phyloP scores from a whole-genome alignment of 37 sponge, comb jelly and placozoan species.

The Axinella damicornis region DNA sequence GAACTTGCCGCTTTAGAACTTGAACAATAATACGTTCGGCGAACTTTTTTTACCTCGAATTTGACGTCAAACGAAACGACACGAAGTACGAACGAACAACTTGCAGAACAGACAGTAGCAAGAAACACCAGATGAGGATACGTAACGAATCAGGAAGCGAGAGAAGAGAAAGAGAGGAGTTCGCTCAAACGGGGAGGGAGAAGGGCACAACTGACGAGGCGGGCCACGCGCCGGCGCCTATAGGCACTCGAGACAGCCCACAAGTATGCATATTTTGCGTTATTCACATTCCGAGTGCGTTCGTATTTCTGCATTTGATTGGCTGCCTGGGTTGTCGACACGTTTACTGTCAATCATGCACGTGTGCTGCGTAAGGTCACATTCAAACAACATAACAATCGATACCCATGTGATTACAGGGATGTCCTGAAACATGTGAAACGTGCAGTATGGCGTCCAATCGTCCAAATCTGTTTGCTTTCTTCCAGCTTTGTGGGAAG shows the following conservation, averaged over 20 bases:
- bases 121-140: not conserved
- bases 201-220: too few species aligned
- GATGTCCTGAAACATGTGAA: not conserved
- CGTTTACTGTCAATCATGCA: not conserved
- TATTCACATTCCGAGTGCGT: not conserved
- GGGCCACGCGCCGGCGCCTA: too few species aligned
- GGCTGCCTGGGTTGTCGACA: too few species aligned
- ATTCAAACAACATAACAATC: too few species aligned
- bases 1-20: too few species aligned
- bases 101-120: not conserved
- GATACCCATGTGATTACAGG: not conserved
- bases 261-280: not conserved
- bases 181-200: not conserved
- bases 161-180: slow-evolving; percentile 2
- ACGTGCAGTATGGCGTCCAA: slow-evolving; percentile 4
- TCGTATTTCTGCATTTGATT: not conserved
- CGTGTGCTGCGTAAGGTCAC: not conserved
- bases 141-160: not conserved
- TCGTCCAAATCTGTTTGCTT: slow-evolving; percentile 41
- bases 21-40: not conserved
- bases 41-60: too few species aligned
- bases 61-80: not conserved
- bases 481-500: slow-evolving; percentile 81
- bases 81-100: not conserved
- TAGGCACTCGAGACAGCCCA: not conserved